Conservation (phyloP, 2,113 vertebrate species). For the Nannospalax galili region DNA sequence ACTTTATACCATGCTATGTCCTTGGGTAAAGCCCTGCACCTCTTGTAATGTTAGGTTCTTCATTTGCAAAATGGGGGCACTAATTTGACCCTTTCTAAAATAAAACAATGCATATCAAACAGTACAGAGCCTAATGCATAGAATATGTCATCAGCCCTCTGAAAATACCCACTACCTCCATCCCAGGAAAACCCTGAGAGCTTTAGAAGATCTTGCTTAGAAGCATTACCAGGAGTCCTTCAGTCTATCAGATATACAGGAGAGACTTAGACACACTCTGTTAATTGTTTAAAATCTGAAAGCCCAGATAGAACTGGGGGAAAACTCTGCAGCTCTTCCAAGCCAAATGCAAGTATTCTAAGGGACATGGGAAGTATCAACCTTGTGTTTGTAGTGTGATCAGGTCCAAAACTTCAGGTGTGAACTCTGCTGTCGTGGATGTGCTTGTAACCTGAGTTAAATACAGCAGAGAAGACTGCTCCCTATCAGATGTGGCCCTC, state of each 20-base stretch:
- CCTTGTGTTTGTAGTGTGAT: not conserved
- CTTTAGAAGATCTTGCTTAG: not conserved
- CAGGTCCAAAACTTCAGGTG: not conserved
- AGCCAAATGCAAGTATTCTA: not conserved
- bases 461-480: not conserved
- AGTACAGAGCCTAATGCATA: not conserved
- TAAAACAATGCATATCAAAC: not conserved
- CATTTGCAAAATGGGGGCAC: constrained; percentile 20
- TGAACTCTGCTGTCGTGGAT: constrained; percentile 34
- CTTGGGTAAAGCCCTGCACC: constrained; percentile 3
- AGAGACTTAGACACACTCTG: not conserved
- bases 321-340: not conserved
- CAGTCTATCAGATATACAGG: not conserved
- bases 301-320: not conserved
- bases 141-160: not conserved
- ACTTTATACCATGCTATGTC: not conserved
- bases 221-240: not conserved
- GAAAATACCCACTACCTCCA: not conserved
- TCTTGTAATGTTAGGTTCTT: not conserved
- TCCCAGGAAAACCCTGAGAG: not conserved
- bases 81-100: not conserved
- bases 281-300: not conserved
- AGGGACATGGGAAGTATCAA: not conserved
- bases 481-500: not conserved
- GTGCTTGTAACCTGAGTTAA: constrained; percentile 11